Evolutionary conservation across 2,113 vertebrate genomes (phyloP).

Genomic region (Telmatochromis sp.): DNA sequence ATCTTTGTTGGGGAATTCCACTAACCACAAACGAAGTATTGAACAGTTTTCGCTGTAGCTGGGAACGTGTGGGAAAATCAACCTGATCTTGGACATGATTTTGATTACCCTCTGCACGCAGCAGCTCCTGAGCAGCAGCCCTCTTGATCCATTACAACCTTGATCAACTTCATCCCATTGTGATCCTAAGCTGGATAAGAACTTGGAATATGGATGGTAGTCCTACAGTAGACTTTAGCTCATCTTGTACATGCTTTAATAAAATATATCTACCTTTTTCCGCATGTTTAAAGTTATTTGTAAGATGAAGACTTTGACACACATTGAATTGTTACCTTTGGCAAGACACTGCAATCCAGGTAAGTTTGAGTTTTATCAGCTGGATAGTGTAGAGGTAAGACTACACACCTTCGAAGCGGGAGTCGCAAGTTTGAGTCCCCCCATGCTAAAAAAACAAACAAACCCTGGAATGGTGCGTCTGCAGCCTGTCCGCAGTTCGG

Average conservation of each 20-base stretch:
- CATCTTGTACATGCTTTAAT: background rate
- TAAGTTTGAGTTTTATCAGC: accelerated
- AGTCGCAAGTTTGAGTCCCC: accelerated
- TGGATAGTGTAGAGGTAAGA: background rate
- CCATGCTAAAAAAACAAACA: background rate
- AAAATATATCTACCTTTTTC: background rate
- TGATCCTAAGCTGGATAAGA: background rate
- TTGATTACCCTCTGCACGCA: background rate
- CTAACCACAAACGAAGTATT: background rate
- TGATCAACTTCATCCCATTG: background rate
- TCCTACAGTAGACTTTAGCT: background rate
- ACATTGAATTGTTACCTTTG: background rate
- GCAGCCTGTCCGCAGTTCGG: accelerated
- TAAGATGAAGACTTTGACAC: background rate
- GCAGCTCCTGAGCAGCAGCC: background rate
- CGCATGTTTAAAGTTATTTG: accelerated
- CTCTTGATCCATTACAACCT: background rate
- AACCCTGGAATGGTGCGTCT: accelerated
- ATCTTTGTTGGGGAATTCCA: background rate
- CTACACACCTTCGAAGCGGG: background rate
- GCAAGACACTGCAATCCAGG: background rate
- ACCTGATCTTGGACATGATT: background rate
- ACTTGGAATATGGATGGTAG: background rate
- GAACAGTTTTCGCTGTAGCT: background rate
- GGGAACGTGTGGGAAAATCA: background rate